Conservation (phyloP, 37 sponge, comb jelly and placozoan species). For the Mnemiopsis leidyi region DNA sequence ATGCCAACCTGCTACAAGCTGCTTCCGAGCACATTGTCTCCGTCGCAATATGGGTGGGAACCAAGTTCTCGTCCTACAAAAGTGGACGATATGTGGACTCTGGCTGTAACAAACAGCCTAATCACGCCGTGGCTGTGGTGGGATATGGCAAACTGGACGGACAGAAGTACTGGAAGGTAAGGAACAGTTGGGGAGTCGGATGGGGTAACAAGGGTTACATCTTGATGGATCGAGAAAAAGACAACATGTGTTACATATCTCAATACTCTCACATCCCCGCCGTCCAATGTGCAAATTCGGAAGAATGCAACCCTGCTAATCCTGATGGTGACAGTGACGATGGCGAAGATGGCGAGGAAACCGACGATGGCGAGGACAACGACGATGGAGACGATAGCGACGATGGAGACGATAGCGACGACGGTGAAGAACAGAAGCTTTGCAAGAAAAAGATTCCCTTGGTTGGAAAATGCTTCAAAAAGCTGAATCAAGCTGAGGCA, state of each 20-base stretch:
- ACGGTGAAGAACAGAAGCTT: background rate
- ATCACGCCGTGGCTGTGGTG: conserved; percentile 57
- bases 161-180: conserved; percentile 23
- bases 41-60: background rate
- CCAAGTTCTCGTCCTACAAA: background rate
- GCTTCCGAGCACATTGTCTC: background rate
- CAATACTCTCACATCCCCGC: conserved; percentile 12
- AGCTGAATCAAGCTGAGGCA: background rate
- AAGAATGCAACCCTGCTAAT: conserved; percentile 5
- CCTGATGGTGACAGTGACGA: conserved; percentile 28
- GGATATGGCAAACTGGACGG: background rate
- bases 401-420: background rate
- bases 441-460: background rate
- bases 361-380: background rate
- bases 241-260: conserved; percentile 18
- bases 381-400: background rate
- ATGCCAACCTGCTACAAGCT: background rate
- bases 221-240: background rate
- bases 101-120: background rate
- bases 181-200: conserved; percentile 54
- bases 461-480: background rate
- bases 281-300: background rate
- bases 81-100: background rate
- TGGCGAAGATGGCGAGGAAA: background rate
- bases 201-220: conserved; percentile 57